These are phyloP conservation scores for Triplophysa tibetana DNA, from an alignment of 2,113 vertebrate genomes.

Conservation along the genomic window DNA sequence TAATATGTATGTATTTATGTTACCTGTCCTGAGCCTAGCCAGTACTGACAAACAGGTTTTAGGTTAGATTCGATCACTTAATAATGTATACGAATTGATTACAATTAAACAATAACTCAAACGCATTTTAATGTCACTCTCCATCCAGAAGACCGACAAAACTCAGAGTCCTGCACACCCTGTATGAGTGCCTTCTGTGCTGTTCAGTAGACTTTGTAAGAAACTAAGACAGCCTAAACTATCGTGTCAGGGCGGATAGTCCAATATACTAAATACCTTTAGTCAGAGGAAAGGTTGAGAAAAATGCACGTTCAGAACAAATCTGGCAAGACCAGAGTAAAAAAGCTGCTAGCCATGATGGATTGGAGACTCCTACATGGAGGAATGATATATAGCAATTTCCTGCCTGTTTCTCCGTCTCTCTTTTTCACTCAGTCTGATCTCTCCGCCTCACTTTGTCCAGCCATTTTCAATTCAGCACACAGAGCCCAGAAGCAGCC, in stretches of 20 bases:
- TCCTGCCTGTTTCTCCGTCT: conserved; percentile 12
- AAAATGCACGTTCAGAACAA: not conserved
- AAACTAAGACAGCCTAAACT: too few species aligned
- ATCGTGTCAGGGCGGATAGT: too few species aligned
- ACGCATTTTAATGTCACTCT: too few species aligned
- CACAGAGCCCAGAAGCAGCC: conserved; percentile 62
- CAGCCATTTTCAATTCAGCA: conserved; percentile 65
- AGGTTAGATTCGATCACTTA: too few species aligned
- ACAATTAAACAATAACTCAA: too few species aligned
- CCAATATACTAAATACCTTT: not conserved
- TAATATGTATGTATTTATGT: not conserved
- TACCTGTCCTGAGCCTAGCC: too few species aligned
- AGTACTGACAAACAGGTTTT: too few species aligned
- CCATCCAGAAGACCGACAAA: too few species aligned
- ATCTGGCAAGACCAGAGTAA: not conserved
- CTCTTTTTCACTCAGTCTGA: conserved; percentile 33
- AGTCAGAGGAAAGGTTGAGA: not conserved
- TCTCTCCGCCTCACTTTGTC: conserved; percentile 35
- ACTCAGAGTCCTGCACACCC: too few species aligned
- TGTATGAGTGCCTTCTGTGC: too few species aligned
- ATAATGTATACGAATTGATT: too few species aligned
- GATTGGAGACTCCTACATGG: conserved; percentile 18
- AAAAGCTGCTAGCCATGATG: conserved; percentile 17
- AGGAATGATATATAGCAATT: conserved; percentile 49
- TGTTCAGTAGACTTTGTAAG: too few species aligned